phyloP scores from a whole-genome alignment of 2,113 vertebrate species.

The Gobio gobio region DNA sequence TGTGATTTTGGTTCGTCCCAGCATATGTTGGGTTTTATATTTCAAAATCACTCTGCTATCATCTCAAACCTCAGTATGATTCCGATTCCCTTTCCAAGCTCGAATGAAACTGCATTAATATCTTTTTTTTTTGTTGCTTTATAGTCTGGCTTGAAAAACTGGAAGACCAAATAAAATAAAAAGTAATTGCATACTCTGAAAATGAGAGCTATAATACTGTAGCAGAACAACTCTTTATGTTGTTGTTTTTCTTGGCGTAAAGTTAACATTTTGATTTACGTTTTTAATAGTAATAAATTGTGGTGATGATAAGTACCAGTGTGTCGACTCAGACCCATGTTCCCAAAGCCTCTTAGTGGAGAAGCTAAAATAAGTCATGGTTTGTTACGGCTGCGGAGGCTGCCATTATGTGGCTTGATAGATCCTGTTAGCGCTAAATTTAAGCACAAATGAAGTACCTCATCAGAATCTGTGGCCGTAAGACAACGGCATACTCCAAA shows the following conservation, averaged over 20 bases:
- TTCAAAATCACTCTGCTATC: constrained; percentile 37
- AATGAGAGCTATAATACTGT: constrained; percentile 52
- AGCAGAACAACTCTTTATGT: constrained; percentile 57
- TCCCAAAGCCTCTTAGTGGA: constrained; percentile 63
- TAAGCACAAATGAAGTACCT: constrained; percentile 69
- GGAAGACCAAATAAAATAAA: constrained; percentile 64
- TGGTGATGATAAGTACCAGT: constrained; percentile 64
- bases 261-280: constrained; percentile 70
- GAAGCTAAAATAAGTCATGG: constrained; percentile 73
- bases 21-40: constrained; percentile 24
- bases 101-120: constrained; percentile 52
- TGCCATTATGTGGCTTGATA: constrained; percentile 73
- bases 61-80: constrained; percentile 29
- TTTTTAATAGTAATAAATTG: constrained; percentile 74
- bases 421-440: constrained; percentile 71
- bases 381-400: constrained; percentile 74
- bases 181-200: constrained; percentile 65
- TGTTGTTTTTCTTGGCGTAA: constrained; percentile 68
- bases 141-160: constrained; percentile 47
- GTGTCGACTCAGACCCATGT: constrained; percentile 64
- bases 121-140: not conserved
- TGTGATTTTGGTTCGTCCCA: constrained; percentile 37
- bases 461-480: constrained; percentile 62
- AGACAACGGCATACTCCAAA: constrained; percentile 59
- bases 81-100: constrained; percentile 33